These are phyloP conservation scores for Sinocyclocheilus grahami DNA, from an alignment of 2,113 vertebrate genomes.

Conservation along the genomic window DNA sequence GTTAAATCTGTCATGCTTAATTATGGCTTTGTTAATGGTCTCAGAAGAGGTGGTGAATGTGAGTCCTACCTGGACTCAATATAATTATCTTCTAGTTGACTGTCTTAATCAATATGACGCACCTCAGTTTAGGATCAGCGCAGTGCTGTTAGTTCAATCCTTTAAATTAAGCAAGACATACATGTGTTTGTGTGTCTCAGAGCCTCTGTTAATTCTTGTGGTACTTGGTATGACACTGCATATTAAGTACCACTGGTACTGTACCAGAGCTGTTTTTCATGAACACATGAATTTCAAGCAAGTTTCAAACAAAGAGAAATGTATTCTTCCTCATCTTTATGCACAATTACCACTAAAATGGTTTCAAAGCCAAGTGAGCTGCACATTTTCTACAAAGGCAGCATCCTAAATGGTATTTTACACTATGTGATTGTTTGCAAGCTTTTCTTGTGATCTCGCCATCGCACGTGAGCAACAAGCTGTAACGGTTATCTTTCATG, in stretches of 20 bases:
- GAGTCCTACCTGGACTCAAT: constrained; percentile 20
- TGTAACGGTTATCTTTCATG: neutral
- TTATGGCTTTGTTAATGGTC: constrained; percentile 48
- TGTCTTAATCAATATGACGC: constrained; percentile 33
- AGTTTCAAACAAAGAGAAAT: neutral
- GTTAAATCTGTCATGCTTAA: constrained; percentile 45
- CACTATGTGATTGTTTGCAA: neutral
- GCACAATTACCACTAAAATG: neutral
- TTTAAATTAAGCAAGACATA: neutral
- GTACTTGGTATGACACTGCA: too few relatives aligned
- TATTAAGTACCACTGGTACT: neutral
- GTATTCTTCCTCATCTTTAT: neutral
- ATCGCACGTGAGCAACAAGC: neutral
- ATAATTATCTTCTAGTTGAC: constrained; percentile 44
- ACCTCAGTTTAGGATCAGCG: constrained; percentile 10
- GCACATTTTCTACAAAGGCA: neutral
- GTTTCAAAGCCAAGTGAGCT: neutral
- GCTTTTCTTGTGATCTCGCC: neutral
- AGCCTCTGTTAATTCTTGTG: neutral
- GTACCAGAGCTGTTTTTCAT: neutral
- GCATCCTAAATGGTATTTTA: neutral
- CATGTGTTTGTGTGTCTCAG: constrained; percentile 8
- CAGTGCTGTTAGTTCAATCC: neutral
- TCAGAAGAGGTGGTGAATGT: constrained; percentile 3
- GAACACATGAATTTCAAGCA: neutral